Percentiles rank a stretch among this genome's conserved stretches.
Evolutionary conservation across 2,797 vertebrate species (phyloP).

Genomic region (Pangasius macronema): DNA sequence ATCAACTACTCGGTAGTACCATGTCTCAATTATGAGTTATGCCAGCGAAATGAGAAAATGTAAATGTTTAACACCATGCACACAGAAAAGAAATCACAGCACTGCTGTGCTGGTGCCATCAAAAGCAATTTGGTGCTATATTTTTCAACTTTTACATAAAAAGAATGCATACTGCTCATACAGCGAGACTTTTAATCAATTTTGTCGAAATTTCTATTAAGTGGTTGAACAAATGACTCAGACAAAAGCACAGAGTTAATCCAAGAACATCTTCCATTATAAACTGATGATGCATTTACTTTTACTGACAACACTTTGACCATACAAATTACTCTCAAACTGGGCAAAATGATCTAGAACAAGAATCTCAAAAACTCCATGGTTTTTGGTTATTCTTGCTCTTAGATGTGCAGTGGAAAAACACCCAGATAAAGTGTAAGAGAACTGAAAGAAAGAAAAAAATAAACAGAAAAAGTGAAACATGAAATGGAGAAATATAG

Average conservation of each 20-base stretch:
- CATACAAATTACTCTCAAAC: neutral
- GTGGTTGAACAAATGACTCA: neutral
- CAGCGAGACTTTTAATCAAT: neutral
- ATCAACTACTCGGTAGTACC: neutral
- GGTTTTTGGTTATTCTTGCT: neutral
- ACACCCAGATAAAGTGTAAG: neutral
- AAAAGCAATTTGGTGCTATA: neutral
- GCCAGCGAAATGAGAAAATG: neutral
- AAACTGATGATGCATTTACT: neutral
- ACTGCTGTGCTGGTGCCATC: neutral
- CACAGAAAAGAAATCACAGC: neutral
- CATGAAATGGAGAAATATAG: neutral
- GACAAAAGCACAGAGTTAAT: neutral
- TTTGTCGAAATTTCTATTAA: neutral
- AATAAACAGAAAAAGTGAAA: constrained; percentile 52
- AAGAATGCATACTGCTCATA: neutral
- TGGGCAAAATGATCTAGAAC: neutral
- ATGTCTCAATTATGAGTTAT: neutral
- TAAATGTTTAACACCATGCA: neutral
- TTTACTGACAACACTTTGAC: neutral
- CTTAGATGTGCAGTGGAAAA: neutral
- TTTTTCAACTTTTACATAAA: neutral
- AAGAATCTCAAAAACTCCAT: neutral
- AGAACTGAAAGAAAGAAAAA: neutral
- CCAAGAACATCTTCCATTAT: neutral